phyloP scores from a whole-genome alignment of 2,888 invertebrate genomes.

The Andrena camellia region DNA sequence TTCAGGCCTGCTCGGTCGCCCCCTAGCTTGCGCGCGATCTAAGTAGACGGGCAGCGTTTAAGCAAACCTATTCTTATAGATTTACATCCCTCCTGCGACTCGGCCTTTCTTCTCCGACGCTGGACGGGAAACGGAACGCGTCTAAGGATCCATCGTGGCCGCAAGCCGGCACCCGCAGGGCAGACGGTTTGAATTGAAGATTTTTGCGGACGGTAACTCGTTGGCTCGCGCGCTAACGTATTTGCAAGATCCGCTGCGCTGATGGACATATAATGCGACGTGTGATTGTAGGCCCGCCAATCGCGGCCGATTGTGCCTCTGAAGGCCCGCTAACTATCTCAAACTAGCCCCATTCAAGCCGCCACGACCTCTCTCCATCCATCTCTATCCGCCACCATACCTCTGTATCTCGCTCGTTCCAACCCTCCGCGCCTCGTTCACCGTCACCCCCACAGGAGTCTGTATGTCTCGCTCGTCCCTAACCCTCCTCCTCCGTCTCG shows the following conservation, averaged over 20 bases:
- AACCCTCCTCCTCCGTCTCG: constrained; percentile 36
- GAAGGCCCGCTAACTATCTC: constrained; percentile 85
- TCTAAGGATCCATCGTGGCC: constrained; percentile 47
- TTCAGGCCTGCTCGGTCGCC: not conserved
- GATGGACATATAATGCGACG: constrained; percentile 83
- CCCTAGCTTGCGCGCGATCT: too few species aligned
- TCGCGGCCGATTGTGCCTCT: constrained; percentile 84
- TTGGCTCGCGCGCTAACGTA: constrained; percentile 75
- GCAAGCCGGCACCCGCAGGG: constrained; percentile 46
- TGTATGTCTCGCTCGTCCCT: constrained; percentile 30
- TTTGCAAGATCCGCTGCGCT: constrained; percentile 80
- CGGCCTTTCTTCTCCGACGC: not conserved
- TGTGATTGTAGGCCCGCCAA: constrained; percentile 84
- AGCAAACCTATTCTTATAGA: not conserved
- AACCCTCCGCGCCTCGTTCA: constrained; percentile 60
- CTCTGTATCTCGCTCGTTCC: constrained; percentile 70
- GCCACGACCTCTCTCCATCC: constrained; percentile 78
- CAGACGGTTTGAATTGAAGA: constrained; percentile 69
- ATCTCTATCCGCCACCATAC: constrained; percentile 59
- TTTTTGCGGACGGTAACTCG: constrained; percentile 75
- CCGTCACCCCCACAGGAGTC: constrained; percentile 10
- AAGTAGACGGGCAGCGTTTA: not conserved
- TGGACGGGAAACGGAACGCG: constrained; percentile 8
- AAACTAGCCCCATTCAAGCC: constrained; percentile 84
- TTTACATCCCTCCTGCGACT: not conserved